Evolutionary conservation across 1,140 invertebrate genomes (phyloP).

Genomic region (Bombus superbus): DNA sequence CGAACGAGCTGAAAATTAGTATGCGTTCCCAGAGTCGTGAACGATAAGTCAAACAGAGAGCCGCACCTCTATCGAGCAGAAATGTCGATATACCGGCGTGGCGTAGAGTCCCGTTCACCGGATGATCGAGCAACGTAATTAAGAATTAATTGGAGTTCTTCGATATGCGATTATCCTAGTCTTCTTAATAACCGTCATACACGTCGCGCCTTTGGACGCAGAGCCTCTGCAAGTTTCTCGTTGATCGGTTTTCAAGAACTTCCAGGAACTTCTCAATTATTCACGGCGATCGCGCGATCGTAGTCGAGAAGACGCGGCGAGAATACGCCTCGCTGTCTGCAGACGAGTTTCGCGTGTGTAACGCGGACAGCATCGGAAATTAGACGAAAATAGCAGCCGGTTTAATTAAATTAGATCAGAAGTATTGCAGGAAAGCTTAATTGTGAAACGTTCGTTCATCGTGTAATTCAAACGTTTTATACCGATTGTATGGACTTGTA

Average conservation of each 20-base stretch:
- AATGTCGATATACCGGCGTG: neutral
- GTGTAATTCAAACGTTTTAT: neutral
- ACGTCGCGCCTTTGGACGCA: constrained; percentile 13
- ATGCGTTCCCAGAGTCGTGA: constrained; percentile 10
- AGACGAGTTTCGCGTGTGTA: constrained; percentile 19
- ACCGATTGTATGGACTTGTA: too few relatives aligned
- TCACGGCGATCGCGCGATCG: constrained; percentile 25
- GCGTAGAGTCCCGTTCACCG: constrained; percentile 10
- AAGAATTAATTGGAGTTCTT: constrained; percentile 61
- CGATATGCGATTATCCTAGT: constrained; percentile 43
- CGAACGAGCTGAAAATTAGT: constrained; percentile 30
- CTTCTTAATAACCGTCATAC: constrained; percentile 27
- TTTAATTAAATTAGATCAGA: neutral
- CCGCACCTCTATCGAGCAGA: neutral
- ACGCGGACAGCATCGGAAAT: constrained; percentile 31
- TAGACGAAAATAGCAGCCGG: neutral
- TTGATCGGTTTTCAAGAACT: constrained; percentile 52
- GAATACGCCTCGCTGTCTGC: neutral
- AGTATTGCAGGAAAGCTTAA: neutral
- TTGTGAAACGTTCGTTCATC: neutral
- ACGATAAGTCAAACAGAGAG: constrained; percentile 39
- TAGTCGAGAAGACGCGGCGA: neutral
- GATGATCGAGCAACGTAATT: constrained; percentile 50
- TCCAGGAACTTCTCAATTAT: constrained; percentile 54
- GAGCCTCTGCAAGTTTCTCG: constrained; percentile 17